Base-by-base conservation (phyloP, 2,797 vertebrate genomes). In the Microcaecilia unicolor region DNA sequence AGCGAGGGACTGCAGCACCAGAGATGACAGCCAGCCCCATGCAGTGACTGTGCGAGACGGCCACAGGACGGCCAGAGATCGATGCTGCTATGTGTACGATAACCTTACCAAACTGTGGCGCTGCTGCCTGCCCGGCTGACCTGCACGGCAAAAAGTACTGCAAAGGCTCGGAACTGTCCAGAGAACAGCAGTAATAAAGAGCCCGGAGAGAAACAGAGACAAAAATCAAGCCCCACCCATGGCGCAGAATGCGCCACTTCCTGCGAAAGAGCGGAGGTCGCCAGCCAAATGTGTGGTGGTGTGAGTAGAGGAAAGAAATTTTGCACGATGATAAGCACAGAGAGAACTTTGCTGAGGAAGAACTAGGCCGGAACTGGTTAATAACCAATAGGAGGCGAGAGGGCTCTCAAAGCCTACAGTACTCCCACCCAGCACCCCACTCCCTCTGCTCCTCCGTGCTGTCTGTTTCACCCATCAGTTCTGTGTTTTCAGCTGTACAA, bases 71-170 rank as follows among this genome's bases (percentile, higher is more conserved):
- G 61, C 60, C 58, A 67, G 50, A 76, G 60, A 72, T 72, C 71
- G 58, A 68, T 70, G 80, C 87, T 91, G 87, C 88, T 91, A 84
- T 70, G 76, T 72, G 68, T 79, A 82, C 67, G 76, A 73, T 79
- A 74, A 78, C 68, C 72, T 83, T 77, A 72, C 56, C 34, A 71
- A 85, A 86, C 80, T 79, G 74, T 83, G 86, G 77, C 71, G 65
- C 57, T 68, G 76, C 72, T 79, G 70, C 70, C 64, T 75, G 52
- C 39, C 48, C 38, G 38, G 50, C 46, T 25, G 22, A 17, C 14
- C 31, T 48, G 51, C 42, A 47, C 41, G 7, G n/a, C n/a, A n/a
- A n/a, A n/a, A n/a, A n/a, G n/a, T n/a, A n/a, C n/a, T n/a, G n/a
- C n/a, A n/a, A n/a, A n/a, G n/a, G n/a, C n/a, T n/a, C n/a, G n/a